Evolutionary conservation across 2,888 invertebrate genomes (phyloP).

Genomic region (Rotaria sp.): DNA sequence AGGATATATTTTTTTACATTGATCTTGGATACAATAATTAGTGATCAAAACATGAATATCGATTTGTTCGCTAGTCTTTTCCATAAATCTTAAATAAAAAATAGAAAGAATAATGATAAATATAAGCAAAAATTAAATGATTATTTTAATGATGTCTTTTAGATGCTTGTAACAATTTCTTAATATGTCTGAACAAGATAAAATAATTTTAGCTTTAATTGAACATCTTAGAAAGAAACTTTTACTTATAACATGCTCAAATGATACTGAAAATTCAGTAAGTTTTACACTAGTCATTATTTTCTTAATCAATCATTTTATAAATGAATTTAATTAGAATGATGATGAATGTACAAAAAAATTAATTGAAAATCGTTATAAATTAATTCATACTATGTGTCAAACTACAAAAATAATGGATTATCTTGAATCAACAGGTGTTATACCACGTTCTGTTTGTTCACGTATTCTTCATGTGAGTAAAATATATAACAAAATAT

Average conservation of each 20-base stretch:
- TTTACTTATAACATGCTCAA: neutral
- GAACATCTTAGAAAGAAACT: neutral
- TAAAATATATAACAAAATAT: neutral
- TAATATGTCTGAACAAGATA: neutral
- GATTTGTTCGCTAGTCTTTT: too few species aligned
- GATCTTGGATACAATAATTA: too few species aligned
- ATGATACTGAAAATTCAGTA: neutral
- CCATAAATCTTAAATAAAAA: too few species aligned
- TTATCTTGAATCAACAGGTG: neutral
- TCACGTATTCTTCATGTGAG: slow-evolving; percentile 14
- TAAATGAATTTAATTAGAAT: neutral
- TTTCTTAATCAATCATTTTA: neutral
- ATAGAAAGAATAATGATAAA: too few species aligned
- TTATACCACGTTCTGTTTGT: neutral
- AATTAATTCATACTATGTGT: neutral
- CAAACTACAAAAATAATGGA: neutral
- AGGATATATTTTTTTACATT: too few species aligned
- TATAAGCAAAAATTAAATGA: too few species aligned
- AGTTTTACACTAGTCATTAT: neutral
- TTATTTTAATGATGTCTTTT: too few species aligned
- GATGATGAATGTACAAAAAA: neutral
- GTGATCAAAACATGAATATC: too few species aligned
- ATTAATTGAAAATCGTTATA: neutral
- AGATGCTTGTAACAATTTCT: too few species aligned
- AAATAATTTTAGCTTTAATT: neutral